Base-by-base conservation (phyloP, 92 coral and sea anemone species). In the Phenganax marumi region DNA sequence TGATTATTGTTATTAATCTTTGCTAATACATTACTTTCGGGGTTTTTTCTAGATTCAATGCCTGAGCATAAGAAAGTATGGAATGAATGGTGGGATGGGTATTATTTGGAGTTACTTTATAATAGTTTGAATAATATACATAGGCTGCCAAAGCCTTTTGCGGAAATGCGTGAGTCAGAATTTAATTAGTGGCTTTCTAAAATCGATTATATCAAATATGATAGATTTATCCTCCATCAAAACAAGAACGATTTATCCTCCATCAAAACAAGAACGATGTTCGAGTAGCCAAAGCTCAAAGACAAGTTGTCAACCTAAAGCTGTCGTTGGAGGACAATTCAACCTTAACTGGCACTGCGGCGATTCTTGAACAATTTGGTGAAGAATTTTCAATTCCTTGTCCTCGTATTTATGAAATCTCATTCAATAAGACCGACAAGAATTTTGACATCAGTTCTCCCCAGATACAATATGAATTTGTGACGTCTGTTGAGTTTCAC, bases 341-440 rank as follows among this genome's bases (percentile, higher is more conserved):
- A 39, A 68, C 74, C 50, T n/a, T 68, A 3, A 68, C 74, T 6
- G 74, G 74, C 50, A 68, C 74, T 6, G 74, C 74, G 11, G 50
- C 3, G 22, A 68, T 68, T 68, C 3, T 68, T 25, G 74, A 68
- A 64, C 71, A 64, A 64, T 64, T 64, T 64, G 71, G 71, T 19
- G 14, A 64, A 54, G 87, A 84, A 39, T 77, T 84, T 78, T 25
- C 73, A 0, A 70, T 84, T 33, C 90, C 90, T 12, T 84, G 85
- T 61, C 65, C 49, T 23, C 84, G 73, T 55, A 71, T 70, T 22
- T 57, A 53, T n/a, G 70, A 46, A 53, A 64, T 87, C 50, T 74
- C 85, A 76, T 87, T 76, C 54, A 75, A 87, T 62, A 68, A 58
- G 53, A 60, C 64, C 72, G 18, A 7, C 23, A 78, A 84, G 72